A percentile compares a stretch with the other conserved stretches of the same genome.
Conservation (phyloP, 2,888 invertebrate genomes). For the Ectemnius continuus region DNA sequence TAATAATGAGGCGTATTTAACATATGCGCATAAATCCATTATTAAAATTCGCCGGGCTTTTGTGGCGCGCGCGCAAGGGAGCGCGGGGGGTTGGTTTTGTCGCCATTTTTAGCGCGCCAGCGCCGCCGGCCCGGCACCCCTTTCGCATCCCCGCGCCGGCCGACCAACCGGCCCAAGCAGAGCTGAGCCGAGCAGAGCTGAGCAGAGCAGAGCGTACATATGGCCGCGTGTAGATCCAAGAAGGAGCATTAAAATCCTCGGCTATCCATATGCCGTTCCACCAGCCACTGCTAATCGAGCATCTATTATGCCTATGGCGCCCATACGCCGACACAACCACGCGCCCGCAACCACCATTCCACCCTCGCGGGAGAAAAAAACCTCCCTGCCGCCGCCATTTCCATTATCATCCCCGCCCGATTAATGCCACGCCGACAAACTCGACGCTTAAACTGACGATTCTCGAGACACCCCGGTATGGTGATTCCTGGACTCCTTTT, state of each 20-base stretch:
- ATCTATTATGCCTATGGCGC: too few species aligned
- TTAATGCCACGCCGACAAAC: too few species aligned
- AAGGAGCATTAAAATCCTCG: slow-evolving; percentile 59
- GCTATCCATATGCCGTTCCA: slow-evolving; percentile 67
- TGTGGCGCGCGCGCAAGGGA: slow-evolving; percentile 62
- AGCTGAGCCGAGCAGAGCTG: background rate
- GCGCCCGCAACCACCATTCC: too few species aligned
- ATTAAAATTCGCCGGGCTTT: slow-evolving; percentile 73
- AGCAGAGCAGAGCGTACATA: slow-evolving; percentile 60
- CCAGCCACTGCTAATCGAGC: slow-evolving; percentile 21
- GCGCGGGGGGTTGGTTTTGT: background rate
- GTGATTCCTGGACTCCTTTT: too few species aligned
- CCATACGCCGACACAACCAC: too few species aligned
- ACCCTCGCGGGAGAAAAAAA: too few species aligned
- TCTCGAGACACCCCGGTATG: too few species aligned
- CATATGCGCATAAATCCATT: slow-evolving; percentile 78
- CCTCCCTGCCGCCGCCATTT: too few species aligned
- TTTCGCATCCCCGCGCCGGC: slow-evolving; percentile 53
- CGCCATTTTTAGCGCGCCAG: background rate
- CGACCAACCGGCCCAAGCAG: too few species aligned
- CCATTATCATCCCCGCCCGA: too few species aligned
- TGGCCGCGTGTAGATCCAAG: slow-evolving; percentile 61
- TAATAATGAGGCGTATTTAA: slow-evolving; percentile 73
- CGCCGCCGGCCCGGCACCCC: slow-evolving; percentile 57
- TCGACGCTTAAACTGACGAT: too few species aligned